Conservation (phyloP, 30 jellyfish, hydroid and myxozoan species). For the Hydra vulgaris region DNA sequence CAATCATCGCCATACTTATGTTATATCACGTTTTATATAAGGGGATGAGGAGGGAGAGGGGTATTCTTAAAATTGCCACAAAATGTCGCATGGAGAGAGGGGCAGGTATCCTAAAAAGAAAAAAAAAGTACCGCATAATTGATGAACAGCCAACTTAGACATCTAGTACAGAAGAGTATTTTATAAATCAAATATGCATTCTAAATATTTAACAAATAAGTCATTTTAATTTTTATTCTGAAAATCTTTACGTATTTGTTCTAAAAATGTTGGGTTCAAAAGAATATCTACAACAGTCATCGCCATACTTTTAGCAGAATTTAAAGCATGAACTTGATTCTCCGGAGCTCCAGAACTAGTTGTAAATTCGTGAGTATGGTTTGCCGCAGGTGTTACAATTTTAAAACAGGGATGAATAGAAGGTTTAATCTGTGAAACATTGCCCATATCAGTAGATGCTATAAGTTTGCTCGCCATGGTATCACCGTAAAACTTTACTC, state of each 20-base stretch:
- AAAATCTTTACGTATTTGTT: constrained; percentile 7
- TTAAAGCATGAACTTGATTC: constrained; percentile 33
- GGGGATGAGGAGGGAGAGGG: no score
- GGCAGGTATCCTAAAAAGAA: no score
- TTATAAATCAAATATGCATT: no score
- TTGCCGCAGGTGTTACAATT: constrained; percentile 51
- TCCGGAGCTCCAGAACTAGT: constrained; percentile 52
- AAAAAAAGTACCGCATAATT: no score
- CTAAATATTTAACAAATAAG: no score
- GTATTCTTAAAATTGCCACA: no score
- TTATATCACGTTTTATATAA: no score
- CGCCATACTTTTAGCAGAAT: constrained; percentile 47
- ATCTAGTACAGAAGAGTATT: no score
- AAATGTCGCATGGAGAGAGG: no score
- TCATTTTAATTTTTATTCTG: no score
- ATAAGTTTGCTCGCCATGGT: not conserved
- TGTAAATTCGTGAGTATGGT: constrained; percentile 67
- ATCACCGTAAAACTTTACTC: constrained; percentile 39
- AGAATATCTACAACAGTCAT: constrained; percentile 39
- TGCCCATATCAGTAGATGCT: constrained; percentile 88
- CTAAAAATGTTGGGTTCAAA: constrained; percentile 4
- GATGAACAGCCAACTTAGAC: no score
- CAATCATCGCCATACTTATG: no score
- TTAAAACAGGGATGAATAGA: constrained; percentile 77
- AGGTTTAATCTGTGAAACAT: constrained; percentile 74